Conservation (phyloP, 2,888 invertebrate species). For the Mantis religiosa region DNA sequence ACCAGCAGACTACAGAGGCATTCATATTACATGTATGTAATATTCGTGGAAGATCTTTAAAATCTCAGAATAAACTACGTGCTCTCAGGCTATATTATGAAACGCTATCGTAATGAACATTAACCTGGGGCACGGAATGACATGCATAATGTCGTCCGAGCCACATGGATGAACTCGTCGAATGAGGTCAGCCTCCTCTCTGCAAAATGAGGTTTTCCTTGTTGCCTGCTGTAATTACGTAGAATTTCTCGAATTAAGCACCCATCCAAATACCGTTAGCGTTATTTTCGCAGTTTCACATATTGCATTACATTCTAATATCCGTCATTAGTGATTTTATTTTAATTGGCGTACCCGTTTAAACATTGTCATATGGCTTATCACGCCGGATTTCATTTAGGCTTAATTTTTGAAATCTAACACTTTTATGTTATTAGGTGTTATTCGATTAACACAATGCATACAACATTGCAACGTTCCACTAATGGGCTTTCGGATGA, state of each 20-base stretch:
- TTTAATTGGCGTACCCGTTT: not conserved
- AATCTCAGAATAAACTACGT: too few species aligned
- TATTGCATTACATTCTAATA: not conserved
- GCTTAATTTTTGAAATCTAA: not conserved
- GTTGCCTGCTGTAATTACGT: not conserved
- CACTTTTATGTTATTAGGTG: not conserved
- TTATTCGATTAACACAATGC: not conserved
- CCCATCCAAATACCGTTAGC: not conserved
- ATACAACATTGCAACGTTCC: not conserved
- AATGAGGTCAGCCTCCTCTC: not conserved
- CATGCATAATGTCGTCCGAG: too few species aligned
- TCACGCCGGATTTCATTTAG: not conserved
- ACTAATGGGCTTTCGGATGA: not conserved
- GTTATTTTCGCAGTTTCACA: not conserved
- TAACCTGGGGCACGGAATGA: too few species aligned
- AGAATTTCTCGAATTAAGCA: not conserved
- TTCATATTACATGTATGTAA: too few species aligned
- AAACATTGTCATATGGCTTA: not conserved
- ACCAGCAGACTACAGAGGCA: too few species aligned
- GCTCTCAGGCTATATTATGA: too few species aligned
- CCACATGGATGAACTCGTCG: not conserved
- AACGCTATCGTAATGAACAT: too few species aligned
- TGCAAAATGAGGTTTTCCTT: not conserved
- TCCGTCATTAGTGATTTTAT: not conserved
- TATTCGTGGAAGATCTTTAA: too few species aligned